phyloP scores from a whole-genome alignment of 2,888 invertebrate species.

The Trachelus iudaicus region DNA sequence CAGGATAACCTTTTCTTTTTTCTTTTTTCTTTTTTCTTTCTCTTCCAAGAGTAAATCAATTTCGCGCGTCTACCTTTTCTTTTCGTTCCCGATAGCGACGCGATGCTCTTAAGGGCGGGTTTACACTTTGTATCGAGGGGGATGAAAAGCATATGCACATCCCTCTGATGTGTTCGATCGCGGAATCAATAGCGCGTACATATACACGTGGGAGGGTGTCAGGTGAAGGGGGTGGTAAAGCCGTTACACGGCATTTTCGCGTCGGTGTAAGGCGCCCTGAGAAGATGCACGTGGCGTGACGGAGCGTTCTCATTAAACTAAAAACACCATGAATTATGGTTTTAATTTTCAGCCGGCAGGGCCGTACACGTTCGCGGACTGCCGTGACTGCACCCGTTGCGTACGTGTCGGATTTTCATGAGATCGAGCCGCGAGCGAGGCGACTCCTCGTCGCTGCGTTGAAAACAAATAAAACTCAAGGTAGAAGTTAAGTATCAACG shows the following conservation, averaged over 20 bases:
- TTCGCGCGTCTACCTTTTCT: neutral
- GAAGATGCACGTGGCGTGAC: constrained; percentile 48
- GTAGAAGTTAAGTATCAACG: neutral
- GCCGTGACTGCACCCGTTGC: neutral
- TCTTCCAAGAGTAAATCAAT: neutral
- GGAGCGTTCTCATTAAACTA: constrained; percentile 30
- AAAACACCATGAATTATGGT: constrained; percentile 42
- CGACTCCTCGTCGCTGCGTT: neutral
- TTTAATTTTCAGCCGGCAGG: constrained; percentile 36
- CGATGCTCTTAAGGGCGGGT: neutral
- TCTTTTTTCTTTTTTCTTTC: neutral
- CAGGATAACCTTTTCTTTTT: neutral
- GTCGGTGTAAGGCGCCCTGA: constrained; percentile 25
- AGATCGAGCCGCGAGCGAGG: neutral
- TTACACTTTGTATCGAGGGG: neutral
- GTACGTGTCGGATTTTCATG: neutral
- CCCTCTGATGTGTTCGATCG: neutral
- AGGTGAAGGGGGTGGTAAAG: constrained; percentile 13
- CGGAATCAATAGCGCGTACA: neutral
- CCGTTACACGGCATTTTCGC: constrained; percentile 17
- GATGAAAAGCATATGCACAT: neutral
- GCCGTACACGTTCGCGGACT: neutral
- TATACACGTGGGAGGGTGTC: neutral
- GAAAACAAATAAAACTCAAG: neutral
- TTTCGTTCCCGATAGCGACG: neutral